Evolutionary conservation across 2,888 invertebrate genomes (phyloP).

Genomic region (Parapristionchus giblindavisi): DNA sequence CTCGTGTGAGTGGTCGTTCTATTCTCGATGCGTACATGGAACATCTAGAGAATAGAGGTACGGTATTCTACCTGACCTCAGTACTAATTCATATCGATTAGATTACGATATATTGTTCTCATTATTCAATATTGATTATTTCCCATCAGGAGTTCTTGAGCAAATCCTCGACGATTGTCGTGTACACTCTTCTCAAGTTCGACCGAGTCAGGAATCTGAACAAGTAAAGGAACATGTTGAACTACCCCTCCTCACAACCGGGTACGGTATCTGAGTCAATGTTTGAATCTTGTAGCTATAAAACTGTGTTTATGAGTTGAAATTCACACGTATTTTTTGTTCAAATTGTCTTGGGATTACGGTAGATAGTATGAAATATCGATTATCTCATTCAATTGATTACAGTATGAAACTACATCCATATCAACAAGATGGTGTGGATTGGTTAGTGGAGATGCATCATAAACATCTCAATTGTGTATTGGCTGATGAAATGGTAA

Average conservation of each 20-base stretch:
- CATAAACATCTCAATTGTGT: slow-evolving; percentile 81
- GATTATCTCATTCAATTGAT: no score
- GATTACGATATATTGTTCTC: neutral
- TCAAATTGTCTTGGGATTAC: no score
- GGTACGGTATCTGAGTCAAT: slow-evolving; percentile 37
- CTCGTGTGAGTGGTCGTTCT: slow-evolving; percentile 45
- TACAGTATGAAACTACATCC: slow-evolving; percentile 53
- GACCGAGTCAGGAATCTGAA: neutral
- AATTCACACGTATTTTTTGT: neutral
- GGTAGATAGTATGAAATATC: no score
- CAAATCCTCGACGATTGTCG: slow-evolving; percentile 61
- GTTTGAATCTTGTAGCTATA: neutral
- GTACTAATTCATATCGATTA: neutral
- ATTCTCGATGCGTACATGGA: slow-evolving; percentile 56
- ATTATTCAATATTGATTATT: slow-evolving; percentile 4
- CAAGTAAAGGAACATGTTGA: slow-evolving; percentile 4
- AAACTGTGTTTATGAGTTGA: neutral
- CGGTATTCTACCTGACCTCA: neutral
- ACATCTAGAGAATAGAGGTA: slow-evolving; percentile 53
- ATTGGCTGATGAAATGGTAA: slow-evolving; percentile 91
- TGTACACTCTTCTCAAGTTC: slow-evolving; percentile 48
- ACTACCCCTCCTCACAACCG: slow-evolving; percentile 39
- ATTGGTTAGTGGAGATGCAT: slow-evolving; percentile 66
- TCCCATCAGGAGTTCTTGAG: slow-evolving; percentile 51
- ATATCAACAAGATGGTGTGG: slow-evolving; percentile 60